Conservation (phyloP, 2,888 invertebrate genomes). For the Microdon myrmicae region DNA sequence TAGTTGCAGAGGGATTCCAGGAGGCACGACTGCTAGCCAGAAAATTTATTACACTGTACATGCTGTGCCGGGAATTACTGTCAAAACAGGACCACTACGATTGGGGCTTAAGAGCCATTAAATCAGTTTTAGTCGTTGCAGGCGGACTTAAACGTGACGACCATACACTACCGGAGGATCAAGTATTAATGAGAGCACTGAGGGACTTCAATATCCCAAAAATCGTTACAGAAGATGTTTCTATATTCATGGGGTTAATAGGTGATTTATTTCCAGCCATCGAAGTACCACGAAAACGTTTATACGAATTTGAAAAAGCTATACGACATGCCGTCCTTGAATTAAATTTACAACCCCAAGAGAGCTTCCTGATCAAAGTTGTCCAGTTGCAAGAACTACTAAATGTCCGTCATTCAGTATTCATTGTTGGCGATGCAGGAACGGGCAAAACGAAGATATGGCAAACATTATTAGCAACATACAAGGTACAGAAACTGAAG, state of each 20-base stretch:
- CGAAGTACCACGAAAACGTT: conserved; percentile 90
- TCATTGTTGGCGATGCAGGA: conserved; percentile 86
- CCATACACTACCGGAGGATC: conserved; percentile 85
- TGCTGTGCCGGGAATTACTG: conserved; percentile 87
- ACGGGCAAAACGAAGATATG: conserved; percentile 94
- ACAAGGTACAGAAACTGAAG: conserved; percentile 73
- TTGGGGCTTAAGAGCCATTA: conserved; percentile 97
- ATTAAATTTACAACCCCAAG: conserved; percentile 89
- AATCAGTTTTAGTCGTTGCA: conserved; percentile 94
- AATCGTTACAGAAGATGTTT: conserved; percentile 91
- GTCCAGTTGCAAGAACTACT: conserved; percentile 93
- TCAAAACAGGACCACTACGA: conserved; percentile 98
- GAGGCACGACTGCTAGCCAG: conserved; percentile 90
- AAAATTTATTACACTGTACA: conserved; percentile 95
- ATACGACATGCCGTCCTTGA: conserved; percentile 83
- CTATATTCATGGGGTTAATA: conserved; percentile 94
- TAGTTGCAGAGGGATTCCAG: conserved; percentile 96
- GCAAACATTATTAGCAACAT: conserved; percentile 88
- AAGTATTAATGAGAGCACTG: conserved; percentile 93
- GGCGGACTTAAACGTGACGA: conserved; percentile 89
- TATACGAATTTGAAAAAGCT: conserved; percentile 85
- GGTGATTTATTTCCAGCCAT: conserved; percentile 93
- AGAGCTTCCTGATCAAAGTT: conserved; percentile 87
- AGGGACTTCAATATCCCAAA: conserved; percentile 96
- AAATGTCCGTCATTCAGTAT: conserved; percentile 94